Evolutionary conservation across 2,113 vertebrate species (phyloP).

Genomic region (Chinchilla lanigera): DNA sequence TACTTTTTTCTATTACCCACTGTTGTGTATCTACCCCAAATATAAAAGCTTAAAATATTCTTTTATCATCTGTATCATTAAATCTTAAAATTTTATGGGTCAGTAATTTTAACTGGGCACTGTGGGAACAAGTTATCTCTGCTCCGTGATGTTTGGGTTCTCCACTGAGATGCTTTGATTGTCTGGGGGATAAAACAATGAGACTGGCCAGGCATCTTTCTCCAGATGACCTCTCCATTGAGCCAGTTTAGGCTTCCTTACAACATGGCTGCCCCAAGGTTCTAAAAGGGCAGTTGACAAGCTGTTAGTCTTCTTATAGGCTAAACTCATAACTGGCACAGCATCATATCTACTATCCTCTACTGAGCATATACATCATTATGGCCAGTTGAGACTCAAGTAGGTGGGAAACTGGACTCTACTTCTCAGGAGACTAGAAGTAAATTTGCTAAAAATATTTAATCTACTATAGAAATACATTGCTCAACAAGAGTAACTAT

Average conservation of each 20-base stretch:
- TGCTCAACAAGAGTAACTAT: background rate
- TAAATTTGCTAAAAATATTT: background rate
- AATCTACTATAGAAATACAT: background rate
- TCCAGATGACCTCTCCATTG: background rate
- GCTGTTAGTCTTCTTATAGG: background rate
- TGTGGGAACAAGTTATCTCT: background rate
- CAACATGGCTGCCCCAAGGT: background rate
- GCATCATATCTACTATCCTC: background rate
- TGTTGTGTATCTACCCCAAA: background rate
- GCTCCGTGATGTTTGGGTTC: background rate
- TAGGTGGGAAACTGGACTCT: background rate
- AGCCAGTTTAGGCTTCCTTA: constrained; percentile 35
- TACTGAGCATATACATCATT: background rate
- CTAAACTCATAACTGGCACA: background rate
- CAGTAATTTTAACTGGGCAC: constrained; percentile 27
- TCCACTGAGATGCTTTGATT: background rate
- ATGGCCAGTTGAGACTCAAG: background rate
- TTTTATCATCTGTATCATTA: background rate
- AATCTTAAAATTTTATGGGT: background rate
- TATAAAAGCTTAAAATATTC: background rate
- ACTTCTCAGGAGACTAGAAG: constrained; percentile 5
- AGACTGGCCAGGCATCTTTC: background rate
- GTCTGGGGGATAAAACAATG: background rate
- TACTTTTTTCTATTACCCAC: constrained; percentile 36
- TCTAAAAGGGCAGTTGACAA: background rate